Conservation (phyloP, 1,140 invertebrate genomes). For the Ectropis grisescens region DNA sequence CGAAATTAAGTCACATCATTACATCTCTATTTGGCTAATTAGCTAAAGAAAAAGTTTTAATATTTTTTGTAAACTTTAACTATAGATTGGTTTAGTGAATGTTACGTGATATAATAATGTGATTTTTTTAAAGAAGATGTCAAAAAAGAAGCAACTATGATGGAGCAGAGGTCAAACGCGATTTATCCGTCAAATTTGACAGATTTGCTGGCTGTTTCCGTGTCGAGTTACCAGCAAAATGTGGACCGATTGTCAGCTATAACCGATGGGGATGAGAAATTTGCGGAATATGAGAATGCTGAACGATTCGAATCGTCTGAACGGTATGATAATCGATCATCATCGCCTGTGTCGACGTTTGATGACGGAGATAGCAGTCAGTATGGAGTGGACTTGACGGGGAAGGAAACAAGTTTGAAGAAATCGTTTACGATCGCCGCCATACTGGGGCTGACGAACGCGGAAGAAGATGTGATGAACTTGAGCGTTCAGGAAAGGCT, state of each 20-base stretch:
- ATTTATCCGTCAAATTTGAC: constrained; percentile 43
- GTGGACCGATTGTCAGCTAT: constrained; percentile 20
- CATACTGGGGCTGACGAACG: constrained; percentile 46
- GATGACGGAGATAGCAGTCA: constrained; percentile 45
- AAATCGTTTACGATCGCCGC: constrained; percentile 61
- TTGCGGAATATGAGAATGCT: constrained; percentile 18
- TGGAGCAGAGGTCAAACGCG: constrained; percentile 33
- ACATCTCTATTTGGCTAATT: background rate
- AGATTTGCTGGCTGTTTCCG: constrained; percentile 29
- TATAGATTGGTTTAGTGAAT: too few species aligned
- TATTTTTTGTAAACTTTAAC: too few species aligned
- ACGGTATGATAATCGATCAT: constrained; percentile 15
- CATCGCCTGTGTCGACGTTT: constrained; percentile 24
- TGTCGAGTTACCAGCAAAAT: constrained; percentile 39
- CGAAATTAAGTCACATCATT: background rate
- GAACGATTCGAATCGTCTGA: constrained; percentile 17
- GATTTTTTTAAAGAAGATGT: too few species aligned
- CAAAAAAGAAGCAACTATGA: constrained; percentile 27
- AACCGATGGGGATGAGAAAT: constrained; percentile 20
- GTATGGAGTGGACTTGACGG: constrained; percentile 50
- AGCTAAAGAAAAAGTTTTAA: too few species aligned
- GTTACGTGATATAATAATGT: too few species aligned
- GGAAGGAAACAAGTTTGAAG: constrained; percentile 47
- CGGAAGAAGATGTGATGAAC: constrained; percentile 55
- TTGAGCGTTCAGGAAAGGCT: constrained; percentile 50